Percentiles rank a stretch among this genome's conserved stretches.
Evolutionary conservation across 2,888 invertebrate species (phyloP).

Genomic region (Tetragnatha montana): DNA sequence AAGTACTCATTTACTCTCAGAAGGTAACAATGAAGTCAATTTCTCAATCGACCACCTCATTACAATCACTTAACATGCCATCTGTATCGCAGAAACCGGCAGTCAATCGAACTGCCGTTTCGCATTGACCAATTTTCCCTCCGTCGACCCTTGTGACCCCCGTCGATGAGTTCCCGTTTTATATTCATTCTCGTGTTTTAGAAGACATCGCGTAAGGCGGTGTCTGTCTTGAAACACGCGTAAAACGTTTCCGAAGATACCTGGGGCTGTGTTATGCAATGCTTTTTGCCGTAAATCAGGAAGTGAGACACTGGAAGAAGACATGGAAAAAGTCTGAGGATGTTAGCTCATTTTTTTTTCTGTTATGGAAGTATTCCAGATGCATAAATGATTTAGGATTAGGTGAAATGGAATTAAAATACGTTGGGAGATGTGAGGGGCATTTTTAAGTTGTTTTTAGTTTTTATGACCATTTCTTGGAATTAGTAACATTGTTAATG

Average conservation of each 20-base stretch:
- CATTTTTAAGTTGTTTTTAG: neutral
- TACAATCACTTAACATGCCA: slow-evolving; percentile 27
- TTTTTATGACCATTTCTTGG: neutral
- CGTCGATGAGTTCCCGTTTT: slow-evolving; percentile 36
- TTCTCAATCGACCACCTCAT: slow-evolving; percentile 7
- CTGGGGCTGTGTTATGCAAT: neutral
- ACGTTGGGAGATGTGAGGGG: neutral
- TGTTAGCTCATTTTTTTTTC: neutral
- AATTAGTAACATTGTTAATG: neutral
- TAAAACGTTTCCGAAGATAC: neutral
- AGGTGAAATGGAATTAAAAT: too few relatives aligned
- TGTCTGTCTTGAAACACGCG: neutral
- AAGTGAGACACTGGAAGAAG: neutral
- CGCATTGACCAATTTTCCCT: slow-evolving; percentile 49
- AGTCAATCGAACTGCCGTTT: slow-evolving; percentile 40
- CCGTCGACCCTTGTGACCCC: slow-evolving; percentile 29
- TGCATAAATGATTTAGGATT: too few relatives aligned
- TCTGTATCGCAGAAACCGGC: slow-evolving; percentile 17
- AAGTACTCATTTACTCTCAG: neutral
- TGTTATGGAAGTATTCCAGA: neutral
- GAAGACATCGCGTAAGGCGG: neutral
- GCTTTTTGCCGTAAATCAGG: slow-evolving; percentile 18
- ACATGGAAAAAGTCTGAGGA: neutral
- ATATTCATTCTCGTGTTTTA: slow-evolving; percentile 30
- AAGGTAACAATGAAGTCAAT: slow-evolving; percentile 31